Base-by-base conservation (phyloP, 2,113 vertebrate species). In the Zosterops hypoxanthus region DNA sequence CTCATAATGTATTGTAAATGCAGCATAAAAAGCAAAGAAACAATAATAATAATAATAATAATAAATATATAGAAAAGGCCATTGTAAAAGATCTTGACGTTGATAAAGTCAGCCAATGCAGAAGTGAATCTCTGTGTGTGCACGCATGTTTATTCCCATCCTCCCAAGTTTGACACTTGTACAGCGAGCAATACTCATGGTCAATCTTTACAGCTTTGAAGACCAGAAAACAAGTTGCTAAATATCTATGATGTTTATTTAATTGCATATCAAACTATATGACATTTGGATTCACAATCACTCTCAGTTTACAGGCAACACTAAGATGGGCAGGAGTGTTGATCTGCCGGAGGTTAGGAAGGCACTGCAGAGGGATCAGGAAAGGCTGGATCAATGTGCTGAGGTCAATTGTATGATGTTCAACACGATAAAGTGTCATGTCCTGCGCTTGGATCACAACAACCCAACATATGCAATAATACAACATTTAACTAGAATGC, bases 341-440 rank as follows among this genome's bases (percentile, higher is more conserved):
- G 23, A 26, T 39, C n/a, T 64, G 11, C 31, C 42, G 31, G 34
- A 66, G 34, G 20, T 16, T 13, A 50, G 61, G 31, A 50, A 49
- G 31, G 36, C 21, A 50, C 36, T 50, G 25, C 31, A 36, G 44
- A 28, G 14, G 8, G 14, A 52, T 68, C 36, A 36, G 22, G 33
- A 34, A 9, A 8, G 63, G 9, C 26, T 44, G 18, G 18, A 47
- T 41, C 1, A 0, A 21, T 59, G 36, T 4, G 1, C 26, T 50
- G 39, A 33, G 14, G 18, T 77, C 46, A 68, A 0, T 10, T 44
- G 7, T 10, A 28, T 33, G 46, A 33, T 6, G 18, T 68, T 44
- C 36, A 60, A 52, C 14, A 33, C 68, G 33, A 9, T 14, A 22
- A 59, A 59, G 8, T 9, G 20, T 10, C 26, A 59, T 4, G 26